Evolutionary conservation across 2,888 invertebrate genomes (phyloP), one percentile per base, ranked within the genome.

Genomic region (Marasmarcha lunaedactyla): DNA sequence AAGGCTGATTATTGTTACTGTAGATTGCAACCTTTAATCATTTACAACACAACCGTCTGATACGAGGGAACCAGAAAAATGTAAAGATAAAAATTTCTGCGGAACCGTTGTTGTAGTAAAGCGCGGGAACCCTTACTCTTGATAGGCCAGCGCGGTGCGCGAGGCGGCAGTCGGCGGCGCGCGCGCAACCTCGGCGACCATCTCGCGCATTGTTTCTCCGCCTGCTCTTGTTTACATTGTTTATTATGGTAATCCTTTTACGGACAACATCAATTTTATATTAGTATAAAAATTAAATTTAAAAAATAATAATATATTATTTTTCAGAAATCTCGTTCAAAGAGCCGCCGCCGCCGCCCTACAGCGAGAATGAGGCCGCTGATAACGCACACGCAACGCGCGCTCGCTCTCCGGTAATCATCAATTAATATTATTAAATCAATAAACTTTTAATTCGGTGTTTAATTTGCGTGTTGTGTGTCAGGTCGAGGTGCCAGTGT

Each of bases 321-420:
- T 20, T 54, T 69, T 65, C 74, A 81, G 81, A 73, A 58, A 61
- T 73, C 45, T 58, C 63, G 45, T 56, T 63, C 48, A 81, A 77
- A 58, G 77, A 77, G 42, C 59, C 65, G 48, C 79, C 79, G 53
- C 79, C 79, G 53, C 79, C 79, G 44, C 77, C 79, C 27, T 78
- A 79, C 53, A 61, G 62, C 53, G 74, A 71, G 55, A 69, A 65
- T 53, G 71, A 67, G 47, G 57, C 50, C 43, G 52, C 46, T 44
- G 58, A 56, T 49, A 48, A 49, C 45, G 52, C 44, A 45, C 52
- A 49, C 30, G 6, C 3, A 7, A 3, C 7, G 20, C 20, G 20
- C 7, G 7, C 4, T 20, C 20, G 20, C 3, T 20, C 20, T 20
- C 40, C 39, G 26, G 35, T 46, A 41, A 35, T 43, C 40, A 45